A percentile compares a stretch with the other conserved stretches of the same genome.
Evolutionary conservation across 30 jellyfish, hydroid and myxozoan species (phyloP).

Genomic region (Turritopsis rubra): DNA sequence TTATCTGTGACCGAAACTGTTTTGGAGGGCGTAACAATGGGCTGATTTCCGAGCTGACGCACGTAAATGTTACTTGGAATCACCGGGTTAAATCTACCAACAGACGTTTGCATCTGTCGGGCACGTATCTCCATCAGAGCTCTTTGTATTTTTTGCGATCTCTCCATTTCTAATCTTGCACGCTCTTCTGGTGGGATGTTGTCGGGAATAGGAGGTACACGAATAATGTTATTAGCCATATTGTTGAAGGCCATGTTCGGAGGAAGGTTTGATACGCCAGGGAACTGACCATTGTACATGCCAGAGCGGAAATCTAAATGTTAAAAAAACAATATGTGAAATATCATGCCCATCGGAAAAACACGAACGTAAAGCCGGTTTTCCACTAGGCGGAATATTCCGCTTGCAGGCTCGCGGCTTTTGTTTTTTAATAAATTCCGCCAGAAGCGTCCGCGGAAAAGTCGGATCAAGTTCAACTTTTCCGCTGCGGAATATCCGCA

Average conservation of each 20-base stretch:
- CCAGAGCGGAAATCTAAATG: neutral
- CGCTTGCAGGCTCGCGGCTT: too few relatives aligned
- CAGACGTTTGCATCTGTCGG: neutral
- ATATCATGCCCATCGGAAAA: neutral
- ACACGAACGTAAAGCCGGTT: neutral
- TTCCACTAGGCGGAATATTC: too few relatives aligned
- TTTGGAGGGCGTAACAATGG: neutral
- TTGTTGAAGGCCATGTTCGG: neutral
- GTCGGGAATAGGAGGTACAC: neutral
- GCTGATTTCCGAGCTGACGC: too few relatives aligned
- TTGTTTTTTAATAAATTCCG: too few relatives aligned
- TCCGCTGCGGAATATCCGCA: too few relatives aligned
- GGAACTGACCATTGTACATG: neutral
- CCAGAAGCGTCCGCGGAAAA: too few relatives aligned
- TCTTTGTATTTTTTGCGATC: neutral
- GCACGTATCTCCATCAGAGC: neutral
- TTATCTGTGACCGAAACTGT: neutral
- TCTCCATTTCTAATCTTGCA: slow-evolving; percentile 17
- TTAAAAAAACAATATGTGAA: neutral
- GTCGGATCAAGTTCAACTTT: too few relatives aligned
- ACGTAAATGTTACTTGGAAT: neutral
- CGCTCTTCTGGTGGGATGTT: neutral
- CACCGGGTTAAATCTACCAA: neutral
- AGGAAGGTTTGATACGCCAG: neutral
- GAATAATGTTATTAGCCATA: neutral